Percentiles rank a stretch among this genome's conserved stretches.
These are phyloP conservation scores for Macquaria ambigua DNA, from an alignment of 2,113 vertebrate species.

Conservation along the genomic window DNA sequence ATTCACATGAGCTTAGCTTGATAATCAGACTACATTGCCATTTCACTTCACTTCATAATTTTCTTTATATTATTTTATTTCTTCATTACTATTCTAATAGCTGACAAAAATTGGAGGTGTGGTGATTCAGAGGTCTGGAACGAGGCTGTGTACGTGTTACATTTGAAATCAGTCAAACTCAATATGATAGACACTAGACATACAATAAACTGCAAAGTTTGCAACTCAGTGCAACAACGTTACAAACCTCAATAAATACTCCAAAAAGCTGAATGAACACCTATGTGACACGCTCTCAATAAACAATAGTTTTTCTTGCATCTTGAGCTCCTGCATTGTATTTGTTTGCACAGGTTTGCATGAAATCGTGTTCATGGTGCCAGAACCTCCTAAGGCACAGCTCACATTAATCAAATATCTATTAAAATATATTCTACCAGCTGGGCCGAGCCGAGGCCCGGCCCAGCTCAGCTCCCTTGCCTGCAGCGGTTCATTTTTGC, in stretches of 20 bases:
- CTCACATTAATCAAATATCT: constrained; percentile 4
- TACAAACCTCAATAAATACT: background rate
- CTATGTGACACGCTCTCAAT: background rate
- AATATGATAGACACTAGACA: background rate
- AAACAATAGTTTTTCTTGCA: background rate
- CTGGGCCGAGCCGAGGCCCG: background rate
- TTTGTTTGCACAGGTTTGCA: constrained; percentile 7
- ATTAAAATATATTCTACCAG: background rate
- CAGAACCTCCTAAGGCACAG: background rate
- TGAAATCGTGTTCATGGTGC: background rate
- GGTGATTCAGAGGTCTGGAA: background rate
- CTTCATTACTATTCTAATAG: background rate
- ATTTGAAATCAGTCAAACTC: background rate
- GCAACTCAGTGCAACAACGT: background rate
- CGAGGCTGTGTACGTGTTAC: background rate
- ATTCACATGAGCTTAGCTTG: background rate
- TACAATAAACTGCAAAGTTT: background rate
- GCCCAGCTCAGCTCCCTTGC: background rate
- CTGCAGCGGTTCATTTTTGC: background rate
- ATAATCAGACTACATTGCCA: background rate
- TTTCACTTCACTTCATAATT: background rate
- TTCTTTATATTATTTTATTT: background rate
- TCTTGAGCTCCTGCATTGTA: background rate
- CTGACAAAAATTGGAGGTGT: background rate
- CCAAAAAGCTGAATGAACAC: background rate